Evolutionary conservation across 2,797 vertebrate genomes (phyloP), one percentile per base, ranked within the genome.

Genomic region (Neosilurus hyrtlii): DNA sequence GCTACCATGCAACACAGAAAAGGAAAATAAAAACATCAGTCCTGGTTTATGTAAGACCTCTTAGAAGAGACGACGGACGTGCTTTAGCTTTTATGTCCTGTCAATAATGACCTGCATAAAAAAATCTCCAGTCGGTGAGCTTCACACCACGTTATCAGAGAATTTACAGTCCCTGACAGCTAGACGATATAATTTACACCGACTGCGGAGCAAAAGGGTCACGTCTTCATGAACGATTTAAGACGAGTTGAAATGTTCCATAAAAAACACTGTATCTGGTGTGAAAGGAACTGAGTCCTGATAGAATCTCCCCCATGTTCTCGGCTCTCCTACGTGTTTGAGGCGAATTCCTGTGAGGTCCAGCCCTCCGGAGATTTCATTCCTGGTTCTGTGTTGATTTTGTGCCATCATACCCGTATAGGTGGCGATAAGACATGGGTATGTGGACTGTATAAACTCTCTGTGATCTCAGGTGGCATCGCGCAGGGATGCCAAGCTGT

Each of bases 381-480:
- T 92, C 85, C 91, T 91, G 90, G 90, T 90, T 89, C 87, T 88
- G 86, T 83, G 87, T 91, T 91, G 92, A 92, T 93, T 89, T 89
- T 87, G 85, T 86, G 84, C 91, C 91, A 91, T 93, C 92, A 89
- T 89, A 77, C 72, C 88, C 54, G 52, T 62, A 37, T 70, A 54
- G 89, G 87, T 86, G 11, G 76, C 85, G 90, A 89, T 83, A 74
- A 84, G 78, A 87, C 87, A 66, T 79, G 76, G 89, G 86, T 84
- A 93, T 94, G 91, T 93, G 89, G 93, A 91, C 91, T 94, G 91
- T 94, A 92, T 94, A 94, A 95, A 94, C 94, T 95, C 90, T 90
- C 86, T 51, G 61, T 91, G 82, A 86, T 83, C 84, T 76, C 80
- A 79, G 63, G 66, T 82, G 80, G 63, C 61, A n/a, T 83, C 79